Conservation (phyloP, 2,113 vertebrate species). For the Seriola dumerili region DNA sequence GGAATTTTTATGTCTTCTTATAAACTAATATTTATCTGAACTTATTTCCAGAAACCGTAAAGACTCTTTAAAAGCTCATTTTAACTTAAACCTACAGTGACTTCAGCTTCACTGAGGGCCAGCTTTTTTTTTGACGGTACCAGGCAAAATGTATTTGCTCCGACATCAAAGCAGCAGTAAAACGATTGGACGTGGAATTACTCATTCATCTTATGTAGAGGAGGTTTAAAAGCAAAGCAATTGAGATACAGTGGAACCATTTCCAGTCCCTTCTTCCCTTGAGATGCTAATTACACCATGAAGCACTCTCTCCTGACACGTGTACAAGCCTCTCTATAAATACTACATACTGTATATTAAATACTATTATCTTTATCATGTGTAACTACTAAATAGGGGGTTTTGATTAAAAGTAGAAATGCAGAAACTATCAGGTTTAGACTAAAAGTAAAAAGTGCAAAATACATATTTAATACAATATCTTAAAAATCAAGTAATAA, state of each 20-base stretch:
- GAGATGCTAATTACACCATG: background rate
- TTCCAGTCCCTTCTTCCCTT: background rate
- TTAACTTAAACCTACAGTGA: background rate
- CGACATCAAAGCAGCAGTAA: conserved; percentile 8
- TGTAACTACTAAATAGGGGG: no score
- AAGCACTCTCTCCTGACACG: no score
- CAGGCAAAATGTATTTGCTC: background rate
- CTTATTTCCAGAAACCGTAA: no score
- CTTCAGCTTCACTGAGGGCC: background rate
- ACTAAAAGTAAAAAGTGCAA: background rate
- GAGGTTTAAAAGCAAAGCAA: background rate
- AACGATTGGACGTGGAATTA: background rate
- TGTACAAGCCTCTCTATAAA: background rate
- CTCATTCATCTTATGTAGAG: background rate
- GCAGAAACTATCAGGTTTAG: background rate
- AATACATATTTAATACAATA: background rate
- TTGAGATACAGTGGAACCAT: background rate
- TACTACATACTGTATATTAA: no score
- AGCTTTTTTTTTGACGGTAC: background rate
- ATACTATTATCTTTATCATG: no score
- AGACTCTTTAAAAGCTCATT: background rate
- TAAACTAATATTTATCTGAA: no score
- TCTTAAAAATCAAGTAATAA: conserved; percentile 42
- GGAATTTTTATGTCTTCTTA: no score
- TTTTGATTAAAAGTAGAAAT: background rate